Percentiles rank a stretch among this genome's conserved stretches.
Evolutionary conservation across 2,797 vertebrate species (phyloP).

Genomic region (Acrossocheilus fasciatus): DNA sequence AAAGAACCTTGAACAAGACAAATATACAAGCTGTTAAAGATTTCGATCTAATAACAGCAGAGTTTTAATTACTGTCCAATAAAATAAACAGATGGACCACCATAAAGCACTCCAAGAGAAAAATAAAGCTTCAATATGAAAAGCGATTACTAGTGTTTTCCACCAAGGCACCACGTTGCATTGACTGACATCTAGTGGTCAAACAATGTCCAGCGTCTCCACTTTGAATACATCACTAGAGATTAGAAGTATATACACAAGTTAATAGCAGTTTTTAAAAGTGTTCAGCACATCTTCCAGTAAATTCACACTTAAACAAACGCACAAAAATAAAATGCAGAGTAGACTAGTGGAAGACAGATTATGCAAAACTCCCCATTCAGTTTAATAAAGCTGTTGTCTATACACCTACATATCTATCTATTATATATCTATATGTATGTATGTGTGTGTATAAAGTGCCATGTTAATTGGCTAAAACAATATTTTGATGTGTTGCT

Average conservation of each 20-base stretch:
- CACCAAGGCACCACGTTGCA: conserved; percentile 11
- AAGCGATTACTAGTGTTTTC: neutral
- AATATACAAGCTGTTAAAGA: conserved; percentile 4
- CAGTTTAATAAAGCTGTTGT: neutral
- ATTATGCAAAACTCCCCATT: neutral
- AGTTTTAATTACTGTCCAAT: neutral
- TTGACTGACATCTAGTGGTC: conserved; percentile 59
- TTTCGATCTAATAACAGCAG: neutral
- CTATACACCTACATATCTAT: neutral
- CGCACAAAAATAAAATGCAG: neutral
- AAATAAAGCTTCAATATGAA: neutral
- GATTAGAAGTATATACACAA: neutral
- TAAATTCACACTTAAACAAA: neutral
- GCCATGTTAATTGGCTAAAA: neutral
- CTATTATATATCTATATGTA: no score
- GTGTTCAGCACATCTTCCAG: neutral
- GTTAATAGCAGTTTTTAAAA: neutral
- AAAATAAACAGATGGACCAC: conserved; percentile 2
- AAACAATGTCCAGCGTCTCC: neutral
- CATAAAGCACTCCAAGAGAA: neutral
- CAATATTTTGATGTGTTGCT: neutral
- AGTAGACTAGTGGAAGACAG: neutral
- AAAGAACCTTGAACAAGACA: conserved; percentile 6
- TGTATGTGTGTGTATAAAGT: neutral
- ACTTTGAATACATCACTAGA: neutral